Percentiles rank a stretch among this genome's conserved stretches.
These are phyloP conservation scores for Prunella strophiata DNA, from an alignment of 2,797 vertebrate genomes.

Conservation along the genomic window DNA sequence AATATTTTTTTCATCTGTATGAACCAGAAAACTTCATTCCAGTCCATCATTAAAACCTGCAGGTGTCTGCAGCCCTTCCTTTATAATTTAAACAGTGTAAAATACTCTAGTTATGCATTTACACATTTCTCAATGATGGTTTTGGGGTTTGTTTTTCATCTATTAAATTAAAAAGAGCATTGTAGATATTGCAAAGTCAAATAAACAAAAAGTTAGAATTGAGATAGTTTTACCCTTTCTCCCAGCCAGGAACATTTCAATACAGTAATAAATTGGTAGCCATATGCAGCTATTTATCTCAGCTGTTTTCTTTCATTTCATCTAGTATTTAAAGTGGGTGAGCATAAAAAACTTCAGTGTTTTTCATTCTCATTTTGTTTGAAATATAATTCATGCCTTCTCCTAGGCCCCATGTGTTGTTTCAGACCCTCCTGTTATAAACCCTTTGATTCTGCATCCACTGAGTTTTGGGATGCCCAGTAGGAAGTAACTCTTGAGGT, in stretches of 20 bases:
- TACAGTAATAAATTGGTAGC: background rate
- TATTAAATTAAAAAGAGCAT: background rate
- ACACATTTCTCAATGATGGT: background rate
- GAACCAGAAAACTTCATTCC: background rate
- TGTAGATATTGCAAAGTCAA: background rate
- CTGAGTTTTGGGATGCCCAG: background rate
- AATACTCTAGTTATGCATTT: background rate
- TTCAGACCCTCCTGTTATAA: background rate
- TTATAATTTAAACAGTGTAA: background rate
- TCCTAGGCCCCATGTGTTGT: background rate
- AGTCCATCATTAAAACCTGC: background rate
- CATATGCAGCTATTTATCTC: background rate
- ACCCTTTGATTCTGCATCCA: background rate
- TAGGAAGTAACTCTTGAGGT: background rate
- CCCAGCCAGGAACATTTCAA: background rate
- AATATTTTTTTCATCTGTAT: background rate
- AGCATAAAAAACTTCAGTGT: background rate
- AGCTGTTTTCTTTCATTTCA: background rate
- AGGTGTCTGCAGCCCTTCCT: background rate
- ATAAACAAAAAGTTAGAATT: background rate
- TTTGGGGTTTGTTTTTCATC: background rate
- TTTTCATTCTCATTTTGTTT: background rate
- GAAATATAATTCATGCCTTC: background rate
- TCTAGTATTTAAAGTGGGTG: background rate
- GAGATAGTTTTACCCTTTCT: background rate